A percentile compares a stretch with the other conserved stretches of the same genome.
phyloP scores from a whole-genome alignment of 2,797 vertebrate genomes.

The Salarias fasciatus region DNA sequence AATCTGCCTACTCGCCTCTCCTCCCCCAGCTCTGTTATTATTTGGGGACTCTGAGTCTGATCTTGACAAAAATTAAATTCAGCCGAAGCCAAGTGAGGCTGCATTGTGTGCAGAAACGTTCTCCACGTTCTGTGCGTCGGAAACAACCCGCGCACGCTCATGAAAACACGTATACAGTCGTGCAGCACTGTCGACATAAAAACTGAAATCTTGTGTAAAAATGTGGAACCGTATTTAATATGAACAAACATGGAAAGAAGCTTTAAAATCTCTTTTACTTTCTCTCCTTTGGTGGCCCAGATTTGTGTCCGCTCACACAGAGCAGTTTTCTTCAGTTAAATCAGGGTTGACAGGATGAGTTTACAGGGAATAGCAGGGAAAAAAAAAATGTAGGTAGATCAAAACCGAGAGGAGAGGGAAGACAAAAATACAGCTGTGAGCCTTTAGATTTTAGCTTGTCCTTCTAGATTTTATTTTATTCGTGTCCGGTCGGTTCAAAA shows the following conservation, averaged over 20 bases:
- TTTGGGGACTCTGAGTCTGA: constrained; percentile 66
- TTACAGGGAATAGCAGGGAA: constrained; percentile 15
- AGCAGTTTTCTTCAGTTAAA: constrained; percentile 16
- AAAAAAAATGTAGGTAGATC: constrained; percentile 13
- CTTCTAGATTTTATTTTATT: background rate
- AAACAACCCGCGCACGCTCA: constrained; percentile 26
- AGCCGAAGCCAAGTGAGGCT: constrained; percentile 49
- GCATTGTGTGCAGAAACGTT: constrained; percentile 45
- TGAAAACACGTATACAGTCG: constrained; percentile 15
- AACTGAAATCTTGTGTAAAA: background rate
- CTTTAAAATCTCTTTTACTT: constrained; percentile 12
- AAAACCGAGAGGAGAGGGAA: background rate
- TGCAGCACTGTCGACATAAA: constrained; percentile 19
- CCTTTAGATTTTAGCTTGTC: constrained; percentile 1
- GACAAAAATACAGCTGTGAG: constrained; percentile 5
- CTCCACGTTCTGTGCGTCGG: constrained; percentile 28
- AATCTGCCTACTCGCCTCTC: constrained; percentile 47
- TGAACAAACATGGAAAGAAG: background rate
- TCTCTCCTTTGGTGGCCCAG: constrained; percentile 32
- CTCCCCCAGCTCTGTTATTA: constrained; percentile 61
- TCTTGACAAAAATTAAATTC: constrained; percentile 60
- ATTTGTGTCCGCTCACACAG: constrained; percentile 18
- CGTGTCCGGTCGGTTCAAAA: constrained; percentile 11
- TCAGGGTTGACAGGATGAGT: constrained; percentile 19
- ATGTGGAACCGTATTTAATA: too few species aligned